Conservation (phyloP, 2,113 vertebrate species). For the Pholis gunnellus region DNA sequence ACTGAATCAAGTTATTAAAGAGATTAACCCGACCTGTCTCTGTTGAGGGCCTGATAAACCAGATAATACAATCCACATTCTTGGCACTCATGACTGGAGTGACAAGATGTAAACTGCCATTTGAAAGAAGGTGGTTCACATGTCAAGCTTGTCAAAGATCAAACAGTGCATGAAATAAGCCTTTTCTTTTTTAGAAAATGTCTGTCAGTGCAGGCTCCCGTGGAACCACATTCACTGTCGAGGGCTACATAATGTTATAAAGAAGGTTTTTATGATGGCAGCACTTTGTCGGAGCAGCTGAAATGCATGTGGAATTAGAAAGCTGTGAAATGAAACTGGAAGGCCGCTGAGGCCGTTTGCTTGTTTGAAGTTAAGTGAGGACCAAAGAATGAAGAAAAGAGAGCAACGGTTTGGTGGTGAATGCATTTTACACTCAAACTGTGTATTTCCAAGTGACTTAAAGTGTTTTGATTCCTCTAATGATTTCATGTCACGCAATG, state of each 20-base stretch:
- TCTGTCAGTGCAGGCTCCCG: neutral
- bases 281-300: constrained; percentile 19
- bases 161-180: constrained; percentile 14
- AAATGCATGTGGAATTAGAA: constrained; percentile 17
- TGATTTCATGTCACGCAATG: neutral
- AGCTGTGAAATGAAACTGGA: constrained; percentile 35
- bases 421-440: neutral
- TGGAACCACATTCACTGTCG: constrained; percentile 1
- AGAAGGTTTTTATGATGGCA: constrained; percentile 26
- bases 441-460: neutral
- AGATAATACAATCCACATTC: neutral
- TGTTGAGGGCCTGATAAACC: neutral
- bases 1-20: constrained; percentile 1
- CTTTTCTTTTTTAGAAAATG: constrained; percentile 10
- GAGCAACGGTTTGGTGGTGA: neutral
- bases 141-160: constrained; percentile 3
- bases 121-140: constrained; percentile 9
- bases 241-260: constrained; percentile 4
- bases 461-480: neutral
- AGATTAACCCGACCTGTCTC: neutral
- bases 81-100: neutral
- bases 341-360: neutral
- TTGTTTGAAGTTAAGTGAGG: constrained; percentile 1
- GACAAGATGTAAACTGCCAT: neutral
- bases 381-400: neutral